These are phyloP conservation scores for Cacoxenus indagator DNA, from an alignment of 2,888 invertebrate genomes.

Conservation along the genomic window DNA sequence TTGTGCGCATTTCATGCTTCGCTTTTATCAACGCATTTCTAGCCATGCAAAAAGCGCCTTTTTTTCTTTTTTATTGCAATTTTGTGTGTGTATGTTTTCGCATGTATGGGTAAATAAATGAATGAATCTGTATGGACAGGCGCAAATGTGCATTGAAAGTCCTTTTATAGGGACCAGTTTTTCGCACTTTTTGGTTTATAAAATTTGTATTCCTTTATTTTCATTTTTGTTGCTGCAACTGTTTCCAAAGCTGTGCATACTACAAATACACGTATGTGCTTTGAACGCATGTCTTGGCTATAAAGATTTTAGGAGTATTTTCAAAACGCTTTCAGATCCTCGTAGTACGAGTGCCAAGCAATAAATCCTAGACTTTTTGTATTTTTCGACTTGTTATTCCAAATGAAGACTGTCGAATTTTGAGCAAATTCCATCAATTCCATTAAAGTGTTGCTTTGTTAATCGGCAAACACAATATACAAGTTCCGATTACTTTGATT, in stretches of 20 bases:
- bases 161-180: slow-evolving; percentile 55
- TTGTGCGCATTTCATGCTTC: slow-evolving; percentile 52
- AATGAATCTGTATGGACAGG: slow-evolving; percentile 38
- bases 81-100: not conserved
- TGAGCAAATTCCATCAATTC: too few species aligned
- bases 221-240: slow-evolving; percentile 38
- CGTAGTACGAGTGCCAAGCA: too few species aligned
- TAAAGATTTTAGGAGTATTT: too few species aligned
- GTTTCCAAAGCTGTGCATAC: not conserved
- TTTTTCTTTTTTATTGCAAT: slow-evolving; percentile 13
- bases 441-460: too few species aligned
- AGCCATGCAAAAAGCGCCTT: slow-evolving; percentile 38
- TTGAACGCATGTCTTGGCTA: too few species aligned
- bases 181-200: slow-evolving; percentile 24
- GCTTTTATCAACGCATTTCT: slow-evolving; percentile 58
- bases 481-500: too few species aligned
- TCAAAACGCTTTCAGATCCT: too few species aligned
- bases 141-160: slow-evolving; percentile 63
- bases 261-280: slow-evolving; percentile 27
- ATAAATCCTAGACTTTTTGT: too few species aligned
- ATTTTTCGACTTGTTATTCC: too few species aligned
- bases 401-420: too few species aligned
- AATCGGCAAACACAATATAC: too few species aligned
- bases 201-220: slow-evolving; percentile 39
- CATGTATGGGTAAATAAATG: slow-evolving; percentile 7